These are phyloP conservation scores for Leptinotarsa lineolata DNA, from an alignment of 1,140 invertebrate species.

Conservation along the genomic window DNA sequence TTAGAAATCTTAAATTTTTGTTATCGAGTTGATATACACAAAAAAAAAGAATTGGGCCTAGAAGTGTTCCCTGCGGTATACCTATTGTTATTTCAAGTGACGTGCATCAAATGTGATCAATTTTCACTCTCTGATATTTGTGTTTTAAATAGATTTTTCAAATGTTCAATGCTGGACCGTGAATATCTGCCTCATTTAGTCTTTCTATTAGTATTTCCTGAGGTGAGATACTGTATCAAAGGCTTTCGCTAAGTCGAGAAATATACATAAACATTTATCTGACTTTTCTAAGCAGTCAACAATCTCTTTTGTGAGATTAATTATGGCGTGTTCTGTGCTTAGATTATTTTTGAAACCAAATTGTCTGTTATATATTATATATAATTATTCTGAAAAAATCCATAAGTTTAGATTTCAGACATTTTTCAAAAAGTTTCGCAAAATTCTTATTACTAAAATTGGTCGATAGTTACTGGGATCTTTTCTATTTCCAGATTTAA, in stretches of 20 bases:
- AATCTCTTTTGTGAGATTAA: no score
- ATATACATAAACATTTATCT: conserved; percentile 10
- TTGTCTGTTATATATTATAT: background rate
- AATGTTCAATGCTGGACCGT: conserved; percentile 9
- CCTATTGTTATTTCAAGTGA: background rate
- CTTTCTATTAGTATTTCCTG: background rate
- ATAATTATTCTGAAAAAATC: background rate
- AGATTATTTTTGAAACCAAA: background rate
- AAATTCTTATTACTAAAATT: background rate
- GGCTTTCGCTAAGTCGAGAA: conserved; percentile 1
- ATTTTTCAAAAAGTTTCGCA: conserved; percentile 1
- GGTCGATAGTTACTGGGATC: background rate
- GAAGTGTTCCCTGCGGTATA: background rate
- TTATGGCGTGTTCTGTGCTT: no score
- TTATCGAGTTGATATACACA: background rate
- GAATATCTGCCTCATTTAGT: background rate
- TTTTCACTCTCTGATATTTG: background rate
- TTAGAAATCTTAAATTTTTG: background rate
- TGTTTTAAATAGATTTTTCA: background rate
- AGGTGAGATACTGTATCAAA: conserved; percentile 7
- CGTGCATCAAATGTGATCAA: background rate
- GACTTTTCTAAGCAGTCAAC: no score
- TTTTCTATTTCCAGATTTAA: no score
- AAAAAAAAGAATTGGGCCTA: background rate
- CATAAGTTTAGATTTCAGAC: background rate